These are phyloP conservation scores for Noctua janthina DNA, from an alignment of 2,888 invertebrate species.

Conservation along the genomic window DNA sequence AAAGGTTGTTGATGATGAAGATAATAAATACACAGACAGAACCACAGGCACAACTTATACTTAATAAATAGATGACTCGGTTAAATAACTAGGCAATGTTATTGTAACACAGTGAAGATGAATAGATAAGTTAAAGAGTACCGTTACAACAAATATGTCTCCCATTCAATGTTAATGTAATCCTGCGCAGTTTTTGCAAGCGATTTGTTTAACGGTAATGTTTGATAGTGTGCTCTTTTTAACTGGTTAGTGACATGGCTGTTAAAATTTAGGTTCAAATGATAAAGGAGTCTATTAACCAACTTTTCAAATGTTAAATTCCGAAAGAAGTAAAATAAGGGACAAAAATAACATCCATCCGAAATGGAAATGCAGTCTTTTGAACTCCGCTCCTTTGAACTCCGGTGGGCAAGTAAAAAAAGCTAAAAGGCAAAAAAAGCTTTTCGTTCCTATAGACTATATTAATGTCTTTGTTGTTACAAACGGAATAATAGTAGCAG, in stretches of 20 bases:
- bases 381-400: not conserved
- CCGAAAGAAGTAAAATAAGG: not conserved
- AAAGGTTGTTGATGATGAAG: not conserved
- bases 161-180: slow-evolving; percentile 58
- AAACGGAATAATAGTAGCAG: slow-evolving; percentile 16
- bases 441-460: not conserved
- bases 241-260: not conserved
- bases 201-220: slow-evolving; percentile 54
- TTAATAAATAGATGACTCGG: slow-evolving; percentile 23
- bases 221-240: slow-evolving; percentile 4
- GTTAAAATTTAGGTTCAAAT: not conserved
- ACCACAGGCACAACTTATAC: not conserved
- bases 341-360: not conserved
- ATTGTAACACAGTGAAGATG: slow-evolving; percentile 36
- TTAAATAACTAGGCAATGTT: slow-evolving; percentile 39
- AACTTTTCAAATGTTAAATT: not conserved
- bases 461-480: not conserved
- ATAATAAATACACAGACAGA: not conserved
- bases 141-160: slow-evolving; percentile 45
- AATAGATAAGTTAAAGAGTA: slow-evolving; percentile 38
- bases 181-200: slow-evolving; percentile 57
- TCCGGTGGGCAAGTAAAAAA: not conserved
- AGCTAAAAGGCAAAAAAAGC: not conserved
- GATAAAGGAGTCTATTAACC: not conserved
- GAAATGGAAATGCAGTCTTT: not conserved